These are phyloP conservation scores for Phaethon lepturus DNA, from an alignment of 2,113 vertebrate species.

Conservation along the genomic window DNA sequence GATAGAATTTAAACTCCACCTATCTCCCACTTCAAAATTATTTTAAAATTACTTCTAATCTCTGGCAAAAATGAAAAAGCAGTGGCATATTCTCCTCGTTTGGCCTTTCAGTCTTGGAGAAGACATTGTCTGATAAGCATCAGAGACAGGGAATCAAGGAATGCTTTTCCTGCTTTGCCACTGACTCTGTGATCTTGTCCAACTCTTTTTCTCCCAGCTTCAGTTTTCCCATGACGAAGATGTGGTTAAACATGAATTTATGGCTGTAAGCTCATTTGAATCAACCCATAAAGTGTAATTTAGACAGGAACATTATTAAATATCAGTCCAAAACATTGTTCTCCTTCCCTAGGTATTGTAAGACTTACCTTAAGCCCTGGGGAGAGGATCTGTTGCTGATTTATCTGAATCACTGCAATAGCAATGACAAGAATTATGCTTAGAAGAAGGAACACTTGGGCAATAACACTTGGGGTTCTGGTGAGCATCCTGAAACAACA, in stretches of 20 bases:
- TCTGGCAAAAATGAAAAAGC: background rate
- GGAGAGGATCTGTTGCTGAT: conserved; percentile 74
- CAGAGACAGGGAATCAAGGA: background rate
- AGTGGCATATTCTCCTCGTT: background rate
- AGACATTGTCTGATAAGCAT: background rate
- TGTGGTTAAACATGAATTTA: background rate
- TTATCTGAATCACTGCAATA: conserved; percentile 86
- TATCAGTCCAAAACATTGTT: background rate
- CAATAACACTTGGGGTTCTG: conserved; percentile 75
- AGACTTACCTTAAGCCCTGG: conserved; percentile 83
- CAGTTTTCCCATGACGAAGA: background rate
- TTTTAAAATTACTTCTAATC: background rate
- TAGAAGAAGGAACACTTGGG: conserved; percentile 81
- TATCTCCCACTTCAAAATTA: background rate
- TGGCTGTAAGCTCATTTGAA: background rate
- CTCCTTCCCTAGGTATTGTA: background rate
- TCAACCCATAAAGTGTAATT: background rate
- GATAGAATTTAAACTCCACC: background rate
- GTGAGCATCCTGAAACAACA: conserved; percentile 70
- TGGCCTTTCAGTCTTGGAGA: background rate
- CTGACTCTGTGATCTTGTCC: background rate
- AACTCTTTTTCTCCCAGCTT: background rate
- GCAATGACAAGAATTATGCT: conserved; percentile 86
- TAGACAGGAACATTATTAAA: background rate
- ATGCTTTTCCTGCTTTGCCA: background rate